Percentiles rank a stretch among this genome's conserved stretches.
Evolutionary conservation across 2,797 vertebrate genomes (phyloP).

Genomic region (Scolopax rusticola): DNA sequence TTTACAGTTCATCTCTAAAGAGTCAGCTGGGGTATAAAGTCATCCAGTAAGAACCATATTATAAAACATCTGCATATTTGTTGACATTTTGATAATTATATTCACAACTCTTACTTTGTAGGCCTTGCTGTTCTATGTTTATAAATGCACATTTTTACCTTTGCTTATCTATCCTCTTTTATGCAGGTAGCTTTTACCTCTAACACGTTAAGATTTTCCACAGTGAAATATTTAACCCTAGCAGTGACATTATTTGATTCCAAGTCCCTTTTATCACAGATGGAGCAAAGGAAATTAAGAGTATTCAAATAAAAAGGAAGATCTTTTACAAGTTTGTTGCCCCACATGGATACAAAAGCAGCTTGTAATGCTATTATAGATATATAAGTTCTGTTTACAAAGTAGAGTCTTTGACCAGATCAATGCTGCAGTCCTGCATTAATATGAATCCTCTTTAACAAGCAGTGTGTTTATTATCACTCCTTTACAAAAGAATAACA

Average conservation of each 20-base stretch:
- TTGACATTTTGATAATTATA: constrained; percentile 7
- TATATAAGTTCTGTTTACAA: not conserved
- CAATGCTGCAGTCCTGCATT: not conserved
- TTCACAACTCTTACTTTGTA: not conserved
- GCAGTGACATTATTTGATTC: not conserved
- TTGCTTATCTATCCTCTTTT: not conserved
- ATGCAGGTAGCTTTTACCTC: not conserved
- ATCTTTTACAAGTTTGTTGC: not conserved
- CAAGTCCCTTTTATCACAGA: not conserved
- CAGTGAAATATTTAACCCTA: not conserved
- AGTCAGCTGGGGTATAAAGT: not conserved
- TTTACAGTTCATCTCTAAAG: not conserved
- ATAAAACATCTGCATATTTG: not conserved
- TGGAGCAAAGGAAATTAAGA: not conserved
- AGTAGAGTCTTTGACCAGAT: not conserved
- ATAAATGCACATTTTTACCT: not conserved
- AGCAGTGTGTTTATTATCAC: not conserved
- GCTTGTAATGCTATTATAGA: not conserved
- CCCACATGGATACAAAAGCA: not conserved
- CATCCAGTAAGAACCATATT: not conserved
- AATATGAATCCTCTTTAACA: not conserved
- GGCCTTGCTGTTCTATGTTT: not conserved
- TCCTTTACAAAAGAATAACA: not conserved
- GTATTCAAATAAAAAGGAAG: not conserved
- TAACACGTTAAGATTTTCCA: not conserved